Evolutionary conservation across 2,888 invertebrate genomes (phyloP), one percentile per base, ranked within the genome.

Genomic region (Epirrhoe tristata): DNA sequence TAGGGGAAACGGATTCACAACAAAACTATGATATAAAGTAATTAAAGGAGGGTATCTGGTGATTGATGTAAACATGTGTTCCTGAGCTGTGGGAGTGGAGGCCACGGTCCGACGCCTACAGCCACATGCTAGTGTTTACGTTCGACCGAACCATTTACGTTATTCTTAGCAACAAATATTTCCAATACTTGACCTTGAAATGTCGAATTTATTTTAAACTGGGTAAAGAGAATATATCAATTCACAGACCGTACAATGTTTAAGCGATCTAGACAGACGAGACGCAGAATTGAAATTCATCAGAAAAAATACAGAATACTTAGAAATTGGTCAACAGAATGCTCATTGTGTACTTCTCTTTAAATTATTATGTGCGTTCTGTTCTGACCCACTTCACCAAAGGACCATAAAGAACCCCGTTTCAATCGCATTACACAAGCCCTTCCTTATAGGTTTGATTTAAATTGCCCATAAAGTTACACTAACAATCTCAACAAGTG

Each of bases 11-110:
- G 61, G 63, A 72, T 69, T 70, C 64, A 72, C 67, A 69, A 72
- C 62, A 67, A 74, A 73, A 71, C 64, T 71, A 58, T 75, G 67
- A 74, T 67, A 63, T 70, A 73, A 71, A 72, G 74, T 79, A 76
- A 81, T 80, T 79, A 82, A 80, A 80, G 69, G 75, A 77, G 75
- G 81, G 81, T 76, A 81, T 85, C 81, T 80, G 80, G 77, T 83
- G 75, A 80, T 78, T 81, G 78, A 85, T 79, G 81, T 87, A 87
- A 90, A 89, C 91, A 92, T 88, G 82, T 91, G 90, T 89, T 87
- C 84, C 84, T 82, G 82, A 77, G 73, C 63, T 73, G 88, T 88
- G 85, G 89, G 88, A 86, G 87, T 82, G 81, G 85, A 91, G 90
- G 90, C 82, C 90, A 74, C 63, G 68, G 59, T 61, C 65, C 78